These are phyloP conservation scores for Drosophila eohydei DNA, from an alignment of 2,888 invertebrate genomes.

Conservation along the genomic window DNA sequence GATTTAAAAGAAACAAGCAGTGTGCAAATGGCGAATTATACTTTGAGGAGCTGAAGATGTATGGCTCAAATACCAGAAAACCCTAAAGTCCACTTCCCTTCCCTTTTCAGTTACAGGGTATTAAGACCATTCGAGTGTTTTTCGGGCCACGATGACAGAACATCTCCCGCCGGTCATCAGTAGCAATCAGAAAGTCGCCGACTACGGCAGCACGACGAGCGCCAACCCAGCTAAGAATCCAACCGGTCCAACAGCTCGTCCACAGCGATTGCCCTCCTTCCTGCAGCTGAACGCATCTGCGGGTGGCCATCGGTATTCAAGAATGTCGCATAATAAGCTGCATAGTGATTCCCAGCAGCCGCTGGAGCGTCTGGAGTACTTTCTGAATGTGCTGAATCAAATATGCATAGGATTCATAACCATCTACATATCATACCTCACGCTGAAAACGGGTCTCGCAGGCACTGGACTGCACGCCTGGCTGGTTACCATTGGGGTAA, in stretches of 20 bases:
- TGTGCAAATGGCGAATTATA: not conserved
- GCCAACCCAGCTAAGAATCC: constrained; percentile 7
- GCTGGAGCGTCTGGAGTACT: constrained; percentile 66
- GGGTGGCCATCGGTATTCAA: constrained; percentile 48
- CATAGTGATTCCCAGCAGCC: constrained; percentile 53
- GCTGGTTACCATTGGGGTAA: constrained; percentile 83
- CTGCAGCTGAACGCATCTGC: constrained; percentile 47
- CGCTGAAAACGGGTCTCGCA: constrained; percentile 67
- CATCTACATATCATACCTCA: constrained; percentile 81
- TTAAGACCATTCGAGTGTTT: constrained; percentile 16
- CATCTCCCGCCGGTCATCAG: constrained; percentile 57
- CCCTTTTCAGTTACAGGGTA: constrained; percentile 1
- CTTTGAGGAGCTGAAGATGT: not conserved
- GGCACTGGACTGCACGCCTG: constrained; percentile 80
- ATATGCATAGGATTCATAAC: constrained; percentile 83
- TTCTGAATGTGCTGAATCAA: constrained; percentile 80
- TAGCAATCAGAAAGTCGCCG: constrained; percentile 56
- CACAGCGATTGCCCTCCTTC: constrained; percentile 47
- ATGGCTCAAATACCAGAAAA: not conserved
- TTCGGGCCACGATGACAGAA: constrained; percentile 48
- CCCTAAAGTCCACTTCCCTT: not conserved
- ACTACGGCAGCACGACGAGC: constrained; percentile 78
- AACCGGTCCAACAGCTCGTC: constrained; percentile 23
- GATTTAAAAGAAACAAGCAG: not conserved
- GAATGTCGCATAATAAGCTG: constrained; percentile 65